phyloP scores from a whole-genome alignment of 2,113 vertebrate species.

The Misgurnus mizolepis region DNA sequence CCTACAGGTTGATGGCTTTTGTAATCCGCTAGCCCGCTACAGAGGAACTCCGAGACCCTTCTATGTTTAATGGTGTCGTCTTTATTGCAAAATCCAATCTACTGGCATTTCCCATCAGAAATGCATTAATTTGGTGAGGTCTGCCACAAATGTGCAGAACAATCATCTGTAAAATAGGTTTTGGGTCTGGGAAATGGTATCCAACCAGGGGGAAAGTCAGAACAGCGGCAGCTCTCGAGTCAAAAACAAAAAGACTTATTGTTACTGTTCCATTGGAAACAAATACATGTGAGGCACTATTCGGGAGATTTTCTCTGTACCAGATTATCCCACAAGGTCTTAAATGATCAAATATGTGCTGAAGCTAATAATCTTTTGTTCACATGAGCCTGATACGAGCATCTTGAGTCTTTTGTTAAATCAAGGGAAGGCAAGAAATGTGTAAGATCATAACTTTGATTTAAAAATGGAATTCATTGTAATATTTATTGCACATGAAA shows the following conservation, averaged over 20 bases:
- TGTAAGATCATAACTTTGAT: not conserved
- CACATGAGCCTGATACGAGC: not conserved
- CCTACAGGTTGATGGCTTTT: conserved; percentile 15
- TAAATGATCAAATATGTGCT: conserved; percentile 17
- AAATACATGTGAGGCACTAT: conserved; percentile 10
- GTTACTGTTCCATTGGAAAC: not conserved
- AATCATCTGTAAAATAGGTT: conserved; percentile 67
- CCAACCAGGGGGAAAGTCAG: conserved; percentile 51
- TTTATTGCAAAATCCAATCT: conserved; percentile 65
- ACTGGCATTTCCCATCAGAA: conserved; percentile 62
- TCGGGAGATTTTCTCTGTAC: not conserved
- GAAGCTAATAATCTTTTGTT: conserved; percentile 21
- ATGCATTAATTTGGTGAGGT: conserved; percentile 66
- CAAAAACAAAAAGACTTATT: conserved; percentile 16
- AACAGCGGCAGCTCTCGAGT: conserved; percentile 32
- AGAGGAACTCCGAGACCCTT: not conserved
- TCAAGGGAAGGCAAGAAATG: not conserved
- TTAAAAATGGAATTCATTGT: not conserved
- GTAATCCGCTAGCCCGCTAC: not conserved
- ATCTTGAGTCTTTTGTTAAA: not conserved
- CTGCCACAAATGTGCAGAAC: conserved; percentile 60
- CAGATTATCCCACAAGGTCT: conserved; percentile 11
- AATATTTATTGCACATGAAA: not conserved
- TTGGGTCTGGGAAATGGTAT: conserved; percentile 58
- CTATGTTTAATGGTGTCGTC: conserved; percentile 12